Percentiles rank a stretch among this genome's conserved stretches.
These are phyloP conservation scores for Ephialtes manifestator DNA, from an alignment of 2,888 invertebrate species.

Conservation along the genomic window DNA sequence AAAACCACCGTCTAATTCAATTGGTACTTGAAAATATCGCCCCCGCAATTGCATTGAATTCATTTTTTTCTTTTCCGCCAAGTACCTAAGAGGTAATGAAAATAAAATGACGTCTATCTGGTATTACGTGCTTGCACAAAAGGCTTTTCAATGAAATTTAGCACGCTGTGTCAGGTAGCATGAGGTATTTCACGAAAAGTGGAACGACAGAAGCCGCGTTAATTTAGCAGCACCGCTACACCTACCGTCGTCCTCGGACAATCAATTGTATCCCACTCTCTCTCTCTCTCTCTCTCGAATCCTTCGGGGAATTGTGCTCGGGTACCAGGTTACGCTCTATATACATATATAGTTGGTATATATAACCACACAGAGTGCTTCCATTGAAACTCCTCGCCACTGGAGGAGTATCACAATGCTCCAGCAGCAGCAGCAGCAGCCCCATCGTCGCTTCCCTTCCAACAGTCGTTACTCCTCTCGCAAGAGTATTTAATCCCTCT, in stretches of 20 bases:
- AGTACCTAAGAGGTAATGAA: background rate
- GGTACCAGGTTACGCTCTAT: background rate
- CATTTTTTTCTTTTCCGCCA: background rate
- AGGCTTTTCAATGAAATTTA: background rate
- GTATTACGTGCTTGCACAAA: background rate
- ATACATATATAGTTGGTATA: background rate
- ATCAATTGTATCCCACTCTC: constrained; percentile 39
- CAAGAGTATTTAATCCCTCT: constrained; percentile 48
- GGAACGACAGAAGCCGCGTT: constrained; percentile 11
- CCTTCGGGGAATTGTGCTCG: constrained; percentile 17
- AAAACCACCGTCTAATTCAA: background rate
- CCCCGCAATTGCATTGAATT: background rate
- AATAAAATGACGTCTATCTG: background rate
- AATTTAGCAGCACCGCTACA: background rate
- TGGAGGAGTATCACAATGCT: constrained; percentile 45
- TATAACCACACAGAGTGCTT: background rate
- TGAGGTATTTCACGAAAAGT: background rate
- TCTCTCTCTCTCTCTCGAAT: too few relatives aligned
- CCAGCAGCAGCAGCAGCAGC: too few relatives aligned
- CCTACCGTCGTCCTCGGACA: constrained; percentile 1
- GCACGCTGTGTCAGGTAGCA: background rate
- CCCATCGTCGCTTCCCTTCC: constrained; percentile 4
- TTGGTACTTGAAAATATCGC: background rate
- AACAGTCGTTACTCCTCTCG: constrained; percentile 10
- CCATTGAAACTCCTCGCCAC: constrained; percentile 48